Base-by-base conservation (phyloP, 2,888 invertebrate species). In the Agrotis ipsilon region DNA sequence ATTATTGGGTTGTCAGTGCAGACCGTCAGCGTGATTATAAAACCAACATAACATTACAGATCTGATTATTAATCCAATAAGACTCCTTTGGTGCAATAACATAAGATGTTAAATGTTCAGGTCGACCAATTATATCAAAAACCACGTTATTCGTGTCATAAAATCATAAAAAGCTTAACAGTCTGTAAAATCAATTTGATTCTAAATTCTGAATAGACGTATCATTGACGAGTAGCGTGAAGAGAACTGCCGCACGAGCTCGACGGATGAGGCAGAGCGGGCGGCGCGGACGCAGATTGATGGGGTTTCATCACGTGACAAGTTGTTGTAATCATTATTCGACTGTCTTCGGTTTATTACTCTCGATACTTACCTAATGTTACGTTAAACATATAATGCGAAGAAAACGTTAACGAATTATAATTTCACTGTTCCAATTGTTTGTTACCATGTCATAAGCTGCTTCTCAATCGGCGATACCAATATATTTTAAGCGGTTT, bases 351-450 rank as follows among this genome's bases (percentile, higher is more conserved):
- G 21, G 16, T 77, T 74, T 59, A 68, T 60, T 51, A 32, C 58
- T 27, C 61, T 61, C 14, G 67, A 73, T 83, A 81, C 58, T 83
- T 81, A 83, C 64, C 70, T 77, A 69, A 80, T 74, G 65, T 72
- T 81, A 72, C 66, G 66, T 75, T 79, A 64, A 24, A 59, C 59
- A 51, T 24, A 80, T 57, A 39, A 52, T 61, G 60, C 55, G 27
- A 57, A 49, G 51, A 61, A 46, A 60, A 59, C 24, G 69, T 13
- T 43, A n/a, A 64, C 70, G 46, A 52, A 54, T 68, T 61, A 27
- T 54, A 60, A 55, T 57, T 65, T 63, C 65, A 51, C 72, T 52
- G 45, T 68, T 59, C 49, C 49, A 39, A 65, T 49, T 69, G 46
- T 68, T 70, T 61, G 55, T 68, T 61, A 73, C 67, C 63, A 61